Base-by-base conservation (phyloP, 2,888 invertebrate species). In the Halocaridina rubra region DNA sequence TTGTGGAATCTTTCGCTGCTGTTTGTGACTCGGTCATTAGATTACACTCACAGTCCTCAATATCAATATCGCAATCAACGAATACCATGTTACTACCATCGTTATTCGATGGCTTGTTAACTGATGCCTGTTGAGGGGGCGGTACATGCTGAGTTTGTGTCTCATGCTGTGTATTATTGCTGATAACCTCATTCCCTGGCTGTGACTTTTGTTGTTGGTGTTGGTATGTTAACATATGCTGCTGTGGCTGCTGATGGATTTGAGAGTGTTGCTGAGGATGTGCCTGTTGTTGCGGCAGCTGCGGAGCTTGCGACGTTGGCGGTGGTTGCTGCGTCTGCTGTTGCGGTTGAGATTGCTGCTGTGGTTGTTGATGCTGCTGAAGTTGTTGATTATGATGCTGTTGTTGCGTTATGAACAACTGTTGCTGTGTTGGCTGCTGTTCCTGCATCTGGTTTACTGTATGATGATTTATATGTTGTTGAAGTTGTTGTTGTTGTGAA, bases 51-150 rank as follows among this genome's bases (percentile, higher is more conserved):
- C 86, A 86, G n/a, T 82, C 86, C 27, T 86, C 86, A 61, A 86
- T 86, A 27, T 86, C 86, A 79, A 86, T 86, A 19, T 86, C 86
- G 75, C 82, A 86, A 30, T 86, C 86, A 16, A 67, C 81, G 67
- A 82, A 84, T 16, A 78, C 79, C 22, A 79, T 79, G 4, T 59
- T 79, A 39, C 46, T 81, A 22, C 32, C 24, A 22, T 61, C 64
- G 30, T 32, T 79, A 53, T 8, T 72, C 19, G 72, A 13, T 59
- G 61, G 57, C 53, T 77, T 82, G 39, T 59, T 61, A 7, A 75
- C 39, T 22, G 32, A 33, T 64, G 64, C 7, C 61, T 80, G 79
- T n/a, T 72, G 74, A 27, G 74, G 16, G 19, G 1, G 8, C 27
- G 61, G 29, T 39, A 64, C 24, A 13, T 10, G 16, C 10, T 10